These are phyloP conservation scores for Cossypha dichroa DNA, from an alignment of 2,797 vertebrate genomes.

Conservation along the genomic window DNA sequence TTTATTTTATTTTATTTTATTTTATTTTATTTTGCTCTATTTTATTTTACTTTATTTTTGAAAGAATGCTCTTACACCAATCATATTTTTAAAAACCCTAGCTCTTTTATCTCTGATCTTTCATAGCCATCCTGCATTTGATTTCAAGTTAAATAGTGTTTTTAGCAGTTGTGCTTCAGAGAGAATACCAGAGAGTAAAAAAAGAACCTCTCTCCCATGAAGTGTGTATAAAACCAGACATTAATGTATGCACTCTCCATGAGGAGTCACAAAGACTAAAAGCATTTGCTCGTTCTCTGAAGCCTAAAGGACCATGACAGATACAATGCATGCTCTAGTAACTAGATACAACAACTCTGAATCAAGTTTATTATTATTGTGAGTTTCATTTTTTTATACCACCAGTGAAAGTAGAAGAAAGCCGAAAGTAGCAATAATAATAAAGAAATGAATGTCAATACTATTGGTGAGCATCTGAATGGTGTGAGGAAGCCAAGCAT, in stretches of 20 bases:
- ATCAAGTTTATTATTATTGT: neutral
- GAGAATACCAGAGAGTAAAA: neutral
- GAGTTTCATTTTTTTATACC: neutral
- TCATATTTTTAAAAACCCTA: neutral
- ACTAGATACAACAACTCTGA: neutral
- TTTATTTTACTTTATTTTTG: neutral
- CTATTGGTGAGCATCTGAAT: neutral
- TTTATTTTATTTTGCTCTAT: neutral
- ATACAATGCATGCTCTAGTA: neutral
- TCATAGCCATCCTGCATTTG: neutral
- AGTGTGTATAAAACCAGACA: neutral
- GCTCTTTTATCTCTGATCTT: neutral
- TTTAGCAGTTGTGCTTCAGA: neutral
- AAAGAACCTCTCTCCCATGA: neutral
- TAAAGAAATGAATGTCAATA: neutral
- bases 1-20: neutral
- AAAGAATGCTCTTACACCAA: neutral
- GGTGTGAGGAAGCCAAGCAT: neutral
- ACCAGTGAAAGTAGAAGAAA: neutral
- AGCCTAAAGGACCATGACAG: neutral
- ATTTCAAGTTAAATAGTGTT: neutral
- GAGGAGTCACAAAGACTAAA: conserved; percentile 7
- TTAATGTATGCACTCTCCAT: neutral
- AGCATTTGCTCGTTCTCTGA: neutral
- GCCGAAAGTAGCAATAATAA: neutral